These are phyloP conservation scores for Forpus xanthops DNA, from an alignment of 2,797 vertebrate genomes.

Conservation along the genomic window DNA sequence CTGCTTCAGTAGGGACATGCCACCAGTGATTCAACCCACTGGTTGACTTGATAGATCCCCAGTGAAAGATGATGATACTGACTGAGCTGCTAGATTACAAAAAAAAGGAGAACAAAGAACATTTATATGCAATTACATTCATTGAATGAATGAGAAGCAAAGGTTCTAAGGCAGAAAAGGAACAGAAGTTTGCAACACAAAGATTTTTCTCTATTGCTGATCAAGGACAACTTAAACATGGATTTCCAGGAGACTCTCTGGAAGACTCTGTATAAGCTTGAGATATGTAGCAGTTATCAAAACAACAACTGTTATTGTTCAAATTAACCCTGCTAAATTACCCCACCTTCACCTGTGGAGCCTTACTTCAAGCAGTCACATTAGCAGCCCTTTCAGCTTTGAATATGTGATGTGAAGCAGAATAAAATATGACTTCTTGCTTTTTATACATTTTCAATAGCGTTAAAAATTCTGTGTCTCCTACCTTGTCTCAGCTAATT, in stretches of 20 bases:
- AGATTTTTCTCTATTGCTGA: not conserved
- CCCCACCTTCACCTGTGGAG: not conserved
- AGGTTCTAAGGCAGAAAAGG: not conserved
- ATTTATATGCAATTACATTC: not conserved
- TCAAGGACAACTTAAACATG: not conserved
- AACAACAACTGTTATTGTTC: not conserved
- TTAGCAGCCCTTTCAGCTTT: not conserved
- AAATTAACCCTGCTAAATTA: slow-evolving; percentile 1
- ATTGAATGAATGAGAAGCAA: not conserved
- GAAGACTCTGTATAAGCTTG: not conserved
- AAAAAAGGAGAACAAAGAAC: not conserved
- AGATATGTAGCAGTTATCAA: not conserved
- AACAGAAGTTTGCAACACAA: not conserved
- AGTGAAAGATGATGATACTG: not conserved
- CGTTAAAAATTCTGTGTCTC: not conserved
- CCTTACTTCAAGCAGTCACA: not conserved
- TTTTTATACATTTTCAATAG: not conserved
- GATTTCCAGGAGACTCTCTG: not conserved
- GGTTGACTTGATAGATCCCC: not conserved
- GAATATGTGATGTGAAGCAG: not conserved
- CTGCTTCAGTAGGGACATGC: not conserved
- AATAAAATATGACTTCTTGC: not conserved
- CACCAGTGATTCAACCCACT: not conserved
- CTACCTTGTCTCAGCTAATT: not conserved
- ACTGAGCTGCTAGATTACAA: not conserved